Conservation (phyloP, 2,113 vertebrate genomes). For the Capra hircus region DNA sequence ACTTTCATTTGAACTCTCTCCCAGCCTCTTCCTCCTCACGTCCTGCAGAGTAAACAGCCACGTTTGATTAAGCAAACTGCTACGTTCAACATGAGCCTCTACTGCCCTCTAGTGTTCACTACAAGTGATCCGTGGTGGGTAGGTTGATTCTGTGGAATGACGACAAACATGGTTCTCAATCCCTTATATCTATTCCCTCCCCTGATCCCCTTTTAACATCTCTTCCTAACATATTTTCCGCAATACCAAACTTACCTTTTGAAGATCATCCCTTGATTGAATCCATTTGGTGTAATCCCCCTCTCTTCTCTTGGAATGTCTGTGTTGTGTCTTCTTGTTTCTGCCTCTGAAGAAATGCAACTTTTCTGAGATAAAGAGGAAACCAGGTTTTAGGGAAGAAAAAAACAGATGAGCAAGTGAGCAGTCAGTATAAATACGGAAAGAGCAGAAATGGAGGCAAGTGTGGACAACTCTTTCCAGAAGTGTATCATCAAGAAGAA, state of each 20-base stretch:
- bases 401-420: neutral
- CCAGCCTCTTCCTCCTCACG: neutral
- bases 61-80: neutral
- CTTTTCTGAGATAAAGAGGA: neutral
- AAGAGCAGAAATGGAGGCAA: neutral
- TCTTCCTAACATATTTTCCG: neutral
- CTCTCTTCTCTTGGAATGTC: neutral
- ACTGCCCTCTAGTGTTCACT: neutral
- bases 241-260: neutral
- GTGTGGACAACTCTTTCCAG: neutral
- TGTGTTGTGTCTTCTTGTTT: neutral
- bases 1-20: neutral
- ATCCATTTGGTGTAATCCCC: neutral
- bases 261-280: neutral
- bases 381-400: neutral
- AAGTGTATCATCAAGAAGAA: neutral
- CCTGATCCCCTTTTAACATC: neutral
- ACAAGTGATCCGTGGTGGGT: neutral
- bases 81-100: neutral
- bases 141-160: neutral
- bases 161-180: neutral
- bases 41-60: neutral
- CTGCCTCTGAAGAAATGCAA: neutral
- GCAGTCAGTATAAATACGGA: neutral
- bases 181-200: neutral